Evolutionary conservation across 2,797 vertebrate genomes (phyloP).

Genomic region (Loris lydekkerianus): DNA sequence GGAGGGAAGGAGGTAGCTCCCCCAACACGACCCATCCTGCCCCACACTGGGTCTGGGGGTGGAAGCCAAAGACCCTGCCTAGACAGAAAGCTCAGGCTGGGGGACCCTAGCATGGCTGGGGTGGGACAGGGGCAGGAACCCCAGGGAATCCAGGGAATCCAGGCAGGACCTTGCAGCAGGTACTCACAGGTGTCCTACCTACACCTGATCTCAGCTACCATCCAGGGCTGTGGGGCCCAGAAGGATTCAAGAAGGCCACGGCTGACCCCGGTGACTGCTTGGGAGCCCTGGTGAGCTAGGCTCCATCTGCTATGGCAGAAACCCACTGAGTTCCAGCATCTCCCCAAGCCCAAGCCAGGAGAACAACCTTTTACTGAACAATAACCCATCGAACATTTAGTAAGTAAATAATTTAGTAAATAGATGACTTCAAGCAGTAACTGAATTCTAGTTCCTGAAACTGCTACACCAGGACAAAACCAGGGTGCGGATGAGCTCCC

Average conservation of each 20-base stretch:
- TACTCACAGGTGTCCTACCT: rapidly evolving
- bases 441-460: not conserved
- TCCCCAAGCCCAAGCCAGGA: not conserved
- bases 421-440: not conserved
- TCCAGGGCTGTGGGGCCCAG: not conserved
- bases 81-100: not conserved
- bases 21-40: rapidly evolving
- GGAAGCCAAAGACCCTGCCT: rapidly evolving
- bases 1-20: rapidly evolving
- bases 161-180: not conserved
- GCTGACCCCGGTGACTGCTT: rapidly evolving
- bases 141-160: not conserved
- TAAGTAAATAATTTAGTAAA: not conserved
- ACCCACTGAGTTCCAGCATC: rapidly evolving
- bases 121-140: not conserved
- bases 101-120: rapidly evolving
- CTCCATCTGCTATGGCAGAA: rapidly evolving
- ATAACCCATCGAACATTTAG: rapidly evolving
- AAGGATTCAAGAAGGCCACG: no score
- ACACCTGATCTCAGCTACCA: no score
- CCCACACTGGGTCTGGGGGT: rapidly evolving
- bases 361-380: no score
- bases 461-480: rapidly evolving
- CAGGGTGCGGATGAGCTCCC: rapidly evolving
- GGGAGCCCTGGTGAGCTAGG: not conserved